These are phyloP conservation scores for Bos taurus DNA, from an alignment of 2,113 vertebrate genomes.

Conservation along the genomic window DNA sequence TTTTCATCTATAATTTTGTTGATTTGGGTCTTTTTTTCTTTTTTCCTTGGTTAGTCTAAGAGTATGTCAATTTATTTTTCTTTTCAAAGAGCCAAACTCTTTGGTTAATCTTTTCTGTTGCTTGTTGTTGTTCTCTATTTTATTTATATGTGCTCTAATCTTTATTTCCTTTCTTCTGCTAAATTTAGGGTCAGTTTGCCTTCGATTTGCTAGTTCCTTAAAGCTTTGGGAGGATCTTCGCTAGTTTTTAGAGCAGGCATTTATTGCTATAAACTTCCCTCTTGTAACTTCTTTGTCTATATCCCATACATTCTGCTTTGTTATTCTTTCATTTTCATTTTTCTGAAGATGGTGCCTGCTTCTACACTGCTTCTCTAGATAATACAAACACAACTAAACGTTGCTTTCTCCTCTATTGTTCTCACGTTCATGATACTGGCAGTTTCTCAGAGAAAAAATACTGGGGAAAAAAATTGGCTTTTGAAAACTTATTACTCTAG, in stretches of 20 bases:
- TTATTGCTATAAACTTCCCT: background rate
- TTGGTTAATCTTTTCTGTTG: background rate
- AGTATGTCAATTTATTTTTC: background rate
- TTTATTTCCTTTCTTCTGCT: background rate
- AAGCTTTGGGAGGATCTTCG: background rate
- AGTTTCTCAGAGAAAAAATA: slow-evolving; percentile 83
- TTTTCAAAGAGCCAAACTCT: background rate
- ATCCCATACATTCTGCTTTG: background rate
- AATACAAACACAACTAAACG: slow-evolving; percentile 77
- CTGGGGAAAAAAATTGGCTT: slow-evolving; percentile 74
- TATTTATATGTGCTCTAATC: background rate
- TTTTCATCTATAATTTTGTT: background rate
- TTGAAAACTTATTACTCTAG: slow-evolving; percentile 75
- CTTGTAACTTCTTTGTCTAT: background rate
- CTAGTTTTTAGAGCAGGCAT: background rate
- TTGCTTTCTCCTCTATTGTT: slow-evolving; percentile 73
- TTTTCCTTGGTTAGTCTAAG: background rate
- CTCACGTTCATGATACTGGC: slow-evolving; percentile 82
- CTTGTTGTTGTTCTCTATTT: background rate
- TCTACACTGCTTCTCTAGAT: slow-evolving; percentile 81
- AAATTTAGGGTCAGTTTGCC: background rate
- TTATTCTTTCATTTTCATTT: background rate
- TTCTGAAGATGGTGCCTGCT: slow-evolving; percentile 79
- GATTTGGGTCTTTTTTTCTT: background rate
- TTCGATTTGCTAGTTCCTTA: background rate